Percentiles rank a stretch among this genome's conserved stretches.
phyloP scores from a whole-genome alignment of 2,113 vertebrate genomes.

The Dendropsophus ebraccatus region DNA sequence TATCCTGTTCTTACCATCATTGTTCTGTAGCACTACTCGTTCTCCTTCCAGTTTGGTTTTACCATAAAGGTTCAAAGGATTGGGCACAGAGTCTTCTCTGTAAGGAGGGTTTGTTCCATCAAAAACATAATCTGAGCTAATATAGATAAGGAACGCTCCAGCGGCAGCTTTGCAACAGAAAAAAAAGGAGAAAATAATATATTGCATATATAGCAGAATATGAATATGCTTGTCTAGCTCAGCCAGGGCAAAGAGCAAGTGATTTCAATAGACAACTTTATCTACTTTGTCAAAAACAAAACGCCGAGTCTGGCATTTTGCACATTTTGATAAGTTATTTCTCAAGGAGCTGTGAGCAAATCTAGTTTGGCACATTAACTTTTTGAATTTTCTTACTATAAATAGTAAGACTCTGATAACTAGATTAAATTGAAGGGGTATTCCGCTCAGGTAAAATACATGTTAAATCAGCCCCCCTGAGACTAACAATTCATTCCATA shows the following conservation, averaged over 20 bases:
- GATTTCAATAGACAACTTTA: not conserved
- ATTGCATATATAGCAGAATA: not conserved
- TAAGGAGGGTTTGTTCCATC: slow-evolving; percentile 93
- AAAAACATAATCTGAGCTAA: slow-evolving; percentile 96
- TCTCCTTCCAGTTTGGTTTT: slow-evolving; percentile 94
- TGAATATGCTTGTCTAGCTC: not conserved
- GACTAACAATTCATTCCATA: no score
- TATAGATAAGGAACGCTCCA: slow-evolving; percentile 88
- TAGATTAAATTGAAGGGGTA: no score
- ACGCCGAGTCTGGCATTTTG: no score
- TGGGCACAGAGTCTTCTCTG: slow-evolving; percentile 86
- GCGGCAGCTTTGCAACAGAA: slow-evolving; percentile 69
- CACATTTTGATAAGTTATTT: no score
- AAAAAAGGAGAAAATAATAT: not conserved
- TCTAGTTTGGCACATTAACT: no score
- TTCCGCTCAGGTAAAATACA: no score
- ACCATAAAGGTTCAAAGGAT: slow-evolving; percentile 90
- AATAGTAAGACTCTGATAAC: no score
- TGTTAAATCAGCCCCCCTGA: no score
- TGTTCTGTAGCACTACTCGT: slow-evolving; percentile 83
- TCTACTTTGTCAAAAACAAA: no score
- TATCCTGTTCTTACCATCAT: slow-evolving; percentile 77
- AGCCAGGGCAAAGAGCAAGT: not conserved
- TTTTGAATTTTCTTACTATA: no score
- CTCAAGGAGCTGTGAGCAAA: no score